Percentiles rank a stretch among this genome's conserved stretches.
phyloP scores from a whole-genome alignment of 2,888 invertebrate genomes.

The Cepaea hortensis region DNA sequence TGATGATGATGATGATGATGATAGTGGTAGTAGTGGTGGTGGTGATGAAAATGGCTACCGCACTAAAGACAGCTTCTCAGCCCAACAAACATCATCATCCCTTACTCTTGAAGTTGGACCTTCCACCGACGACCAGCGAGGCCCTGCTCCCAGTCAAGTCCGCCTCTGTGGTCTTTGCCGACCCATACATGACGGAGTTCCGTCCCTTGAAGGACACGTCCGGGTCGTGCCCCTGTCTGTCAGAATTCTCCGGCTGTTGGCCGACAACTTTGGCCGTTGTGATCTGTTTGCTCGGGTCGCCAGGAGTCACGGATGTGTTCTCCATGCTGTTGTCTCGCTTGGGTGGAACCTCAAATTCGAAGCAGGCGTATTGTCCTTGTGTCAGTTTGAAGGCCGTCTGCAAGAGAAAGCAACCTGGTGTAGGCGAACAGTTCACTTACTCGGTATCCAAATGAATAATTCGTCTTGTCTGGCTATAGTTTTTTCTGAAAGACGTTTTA shows the following conservation, averaged over 20 bases:
- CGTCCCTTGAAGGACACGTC: background rate
- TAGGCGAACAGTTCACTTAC: no score
- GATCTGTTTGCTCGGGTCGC: background rate
- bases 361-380: background rate
- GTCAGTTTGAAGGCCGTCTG: constrained; percentile 7
- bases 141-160: background rate
- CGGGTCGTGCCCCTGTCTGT: background rate
- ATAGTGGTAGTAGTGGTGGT: no score
- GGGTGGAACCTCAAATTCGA: constrained; percentile 20
- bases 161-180: background rate
- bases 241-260: background rate
- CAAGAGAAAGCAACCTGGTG: background rate
- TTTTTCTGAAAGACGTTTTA: no score
- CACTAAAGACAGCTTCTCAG: no score
- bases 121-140: background rate
- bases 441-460: no score
- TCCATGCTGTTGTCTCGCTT: background rate
- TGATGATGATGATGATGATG: no score
- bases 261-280: background rate
- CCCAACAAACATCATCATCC: background rate
- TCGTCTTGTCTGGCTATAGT: no score
- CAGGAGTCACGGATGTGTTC: background rate
- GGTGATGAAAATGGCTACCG: no score
- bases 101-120: constrained; percentile 2
- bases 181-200: constrained; percentile 9